Base-by-base conservation (phyloP, 2,888 invertebrate species). In the Patella depressa region DNA sequence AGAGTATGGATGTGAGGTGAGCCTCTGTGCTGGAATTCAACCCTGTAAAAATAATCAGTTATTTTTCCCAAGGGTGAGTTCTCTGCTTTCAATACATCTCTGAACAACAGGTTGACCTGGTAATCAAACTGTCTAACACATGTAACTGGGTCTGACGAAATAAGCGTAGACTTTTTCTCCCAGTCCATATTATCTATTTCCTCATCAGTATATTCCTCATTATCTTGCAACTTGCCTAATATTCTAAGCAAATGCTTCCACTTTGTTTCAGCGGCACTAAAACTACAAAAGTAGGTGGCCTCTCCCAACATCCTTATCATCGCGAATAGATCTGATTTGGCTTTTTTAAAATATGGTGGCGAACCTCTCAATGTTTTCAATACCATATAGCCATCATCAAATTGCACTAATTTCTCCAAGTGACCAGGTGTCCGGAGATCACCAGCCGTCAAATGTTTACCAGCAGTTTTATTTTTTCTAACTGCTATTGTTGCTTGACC, bases 1-100 rank as follows among this genome's bases (percentile, higher is more conserved):
- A 85, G 65, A 74, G 80, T 79, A 65, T 85, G 85, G 2, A 84
- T 80, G 76, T 85, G 83, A 12, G 85, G 85, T 9, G 82, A 83
- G 2, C 86, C 86, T 12, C 85, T 74, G n/a, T 81, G 81, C 71
- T 85, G 87, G 86, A 34, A 87, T 84, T 84, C 85, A 12, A 83
- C 82, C 29, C 83, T 76, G 71, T 80, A 84, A 71, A 81, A 82
- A 72, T 24, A 84, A 72, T 85, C 84, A 15, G 29, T 29, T 12
- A 83, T 73, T 59, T 82, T 71, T 17, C 84, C 82, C 29, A 84
- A 69, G 53, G 84, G 83, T 19, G 80, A 79, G 0, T 79, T n/a
- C 14, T 59, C 65, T 19, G 19, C 12, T 24, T 78, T n/a, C 29
- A 82, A 57, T 53, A 71, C 5, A 3, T 57, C 76, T 14, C 79